phyloP scores from a whole-genome alignment of 2,888 invertebrate genomes.

The Phrixothrix hirtus region DNA sequence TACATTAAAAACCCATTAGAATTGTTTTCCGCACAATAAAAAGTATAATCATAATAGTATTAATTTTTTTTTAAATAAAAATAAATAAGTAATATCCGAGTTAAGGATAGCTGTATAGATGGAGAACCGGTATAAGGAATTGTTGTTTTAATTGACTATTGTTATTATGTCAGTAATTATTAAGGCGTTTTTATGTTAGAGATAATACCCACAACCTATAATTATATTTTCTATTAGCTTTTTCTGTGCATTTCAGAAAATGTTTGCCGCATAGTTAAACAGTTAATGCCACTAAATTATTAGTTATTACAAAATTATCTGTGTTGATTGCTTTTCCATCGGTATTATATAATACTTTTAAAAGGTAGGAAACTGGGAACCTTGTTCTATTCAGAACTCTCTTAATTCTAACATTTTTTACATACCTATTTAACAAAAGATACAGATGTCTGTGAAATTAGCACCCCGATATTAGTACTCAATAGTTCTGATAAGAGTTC shows the following conservation, averaged over 20 bases:
- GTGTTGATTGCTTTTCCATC: no score
- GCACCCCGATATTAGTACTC: no score
- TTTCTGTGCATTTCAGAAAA: background rate
- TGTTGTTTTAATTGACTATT: conserved; percentile 20
- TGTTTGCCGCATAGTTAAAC: background rate
- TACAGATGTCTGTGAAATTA: no score
- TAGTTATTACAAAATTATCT: background rate
- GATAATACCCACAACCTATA: conserved; percentile 11
- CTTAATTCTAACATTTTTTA: no score
- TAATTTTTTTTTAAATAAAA: conserved; percentile 1
- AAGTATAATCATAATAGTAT: background rate
- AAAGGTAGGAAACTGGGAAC: no score
- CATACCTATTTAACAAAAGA: no score
- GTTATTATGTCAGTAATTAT: conserved; percentile 20
- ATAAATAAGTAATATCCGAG: background rate
- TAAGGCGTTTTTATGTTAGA: conserved; percentile 14
- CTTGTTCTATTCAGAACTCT: no score
- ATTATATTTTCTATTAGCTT: conserved; percentile 18
- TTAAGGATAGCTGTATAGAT: conserved; percentile 1
- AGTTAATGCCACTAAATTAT: background rate
- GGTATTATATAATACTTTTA: no score
- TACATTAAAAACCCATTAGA: conserved; percentile 10
- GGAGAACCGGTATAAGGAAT: conserved; percentile 6
- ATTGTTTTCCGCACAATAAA: conserved; percentile 3
- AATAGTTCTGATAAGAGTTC: no score